phyloP scores from a whole-genome alignment of 2,113 vertebrate species.

The Nothocercus julius region DNA sequence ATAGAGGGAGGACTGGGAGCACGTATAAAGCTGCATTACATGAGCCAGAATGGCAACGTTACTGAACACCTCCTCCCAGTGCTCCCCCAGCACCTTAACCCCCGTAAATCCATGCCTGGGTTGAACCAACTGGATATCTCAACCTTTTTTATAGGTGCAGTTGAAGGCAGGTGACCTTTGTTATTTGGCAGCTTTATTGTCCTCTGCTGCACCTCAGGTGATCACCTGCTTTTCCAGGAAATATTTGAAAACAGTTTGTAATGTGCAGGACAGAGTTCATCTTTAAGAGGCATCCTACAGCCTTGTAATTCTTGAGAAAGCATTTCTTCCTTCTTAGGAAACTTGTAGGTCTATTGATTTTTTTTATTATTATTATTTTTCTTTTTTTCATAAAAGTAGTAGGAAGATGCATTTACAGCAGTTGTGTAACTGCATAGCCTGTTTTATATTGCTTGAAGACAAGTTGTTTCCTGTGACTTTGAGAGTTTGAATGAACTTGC shows the following conservation, averaged over 20 bases:
- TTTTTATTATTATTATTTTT: neutral
- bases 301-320: neutral
- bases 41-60: neutral
- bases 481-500: neutral
- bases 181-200: neutral
- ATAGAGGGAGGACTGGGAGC: neutral
- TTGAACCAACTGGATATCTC: fast-evolving
- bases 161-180: neutral
- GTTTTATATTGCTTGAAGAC: neutral
- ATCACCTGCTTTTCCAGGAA: conserved; percentile 10
- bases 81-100: neutral
- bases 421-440: neutral
- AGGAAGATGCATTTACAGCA: neutral
- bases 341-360: neutral
- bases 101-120: neutral
- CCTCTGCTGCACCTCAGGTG: neutral
- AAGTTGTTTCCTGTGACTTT: neutral
- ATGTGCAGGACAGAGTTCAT: neutral
- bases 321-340: neutral
- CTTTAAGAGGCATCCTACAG: neutral
- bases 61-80: neutral
- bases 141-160: neutral
- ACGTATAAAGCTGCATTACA: fast-evolving
- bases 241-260: neutral
- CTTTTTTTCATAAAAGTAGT: neutral